A percentile compares a stretch with the other conserved stretches of the same genome.
These are phyloP conservation scores for Phylloscopus trochilus DNA, from an alignment of 2,113 vertebrate species.

Conservation along the genomic window DNA sequence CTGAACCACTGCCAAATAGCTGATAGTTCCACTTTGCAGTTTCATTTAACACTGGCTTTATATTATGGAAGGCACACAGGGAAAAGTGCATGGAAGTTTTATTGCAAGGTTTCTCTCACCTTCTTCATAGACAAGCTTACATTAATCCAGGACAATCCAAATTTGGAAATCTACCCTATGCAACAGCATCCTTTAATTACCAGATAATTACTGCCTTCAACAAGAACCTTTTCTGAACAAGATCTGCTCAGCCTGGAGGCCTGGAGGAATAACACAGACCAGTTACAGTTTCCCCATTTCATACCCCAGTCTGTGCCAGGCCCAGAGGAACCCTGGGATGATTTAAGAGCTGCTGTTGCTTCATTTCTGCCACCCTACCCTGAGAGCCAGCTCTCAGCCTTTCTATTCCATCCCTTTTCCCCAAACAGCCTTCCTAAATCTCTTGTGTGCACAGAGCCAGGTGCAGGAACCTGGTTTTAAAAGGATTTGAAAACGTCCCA, in stretches of 20 bases:
- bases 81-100: neutral
- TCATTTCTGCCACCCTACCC: neutral
- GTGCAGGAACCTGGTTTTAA: neutral
- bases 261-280: neutral
- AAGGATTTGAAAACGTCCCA: neutral
- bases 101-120: neutral
- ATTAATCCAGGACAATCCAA: neutral
- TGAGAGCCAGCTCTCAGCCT: neutral
- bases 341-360: neutral
- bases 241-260: conserved; percentile 24
- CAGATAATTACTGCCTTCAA: conserved; percentile 33
- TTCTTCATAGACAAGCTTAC: neutral
- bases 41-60: neutral
- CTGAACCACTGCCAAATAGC: conserved; percentile 4
- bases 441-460: neutral
- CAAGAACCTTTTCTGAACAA: neutral
- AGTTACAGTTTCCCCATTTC: neutral
- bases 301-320: neutral
- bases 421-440: neutral
- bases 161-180: conserved; percentile 40
- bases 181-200: conserved; percentile 42
- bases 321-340: neutral
- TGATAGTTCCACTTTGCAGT: neutral
- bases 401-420: neutral
- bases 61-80: neutral